Evolutionary conservation across 2,113 vertebrate species (phyloP).

Genomic region (Spea multiplicata): DNA sequence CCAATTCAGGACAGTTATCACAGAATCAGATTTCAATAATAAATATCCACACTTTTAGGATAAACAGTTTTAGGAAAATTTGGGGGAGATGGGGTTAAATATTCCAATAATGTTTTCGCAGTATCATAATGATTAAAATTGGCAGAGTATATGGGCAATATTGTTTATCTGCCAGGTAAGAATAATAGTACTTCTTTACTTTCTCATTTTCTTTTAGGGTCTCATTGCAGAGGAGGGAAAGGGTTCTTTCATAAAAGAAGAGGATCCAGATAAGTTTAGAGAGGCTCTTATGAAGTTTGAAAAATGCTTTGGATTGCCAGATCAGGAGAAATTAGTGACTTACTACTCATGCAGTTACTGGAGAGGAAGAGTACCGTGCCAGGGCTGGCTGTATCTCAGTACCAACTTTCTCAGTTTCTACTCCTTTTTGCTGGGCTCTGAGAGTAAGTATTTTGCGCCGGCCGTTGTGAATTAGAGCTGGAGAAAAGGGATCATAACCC

Average conservation of each 20-base stretch:
- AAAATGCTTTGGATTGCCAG: slow-evolving; percentile 88
- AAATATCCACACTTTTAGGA: no score
- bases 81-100: no score
- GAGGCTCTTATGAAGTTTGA: slow-evolving; percentile 91
- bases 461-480: no score
- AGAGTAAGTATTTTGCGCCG: slow-evolving; percentile 70
- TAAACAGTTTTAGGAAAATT: no score
- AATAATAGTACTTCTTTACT: no score
- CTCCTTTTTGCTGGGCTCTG: slow-evolving; percentile 90
- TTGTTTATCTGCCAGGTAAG: no score
- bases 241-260: slow-evolving; percentile 79
- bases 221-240: slow-evolving; percentile 95
- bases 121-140: no score
- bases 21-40: no score
- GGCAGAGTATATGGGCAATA: no score
- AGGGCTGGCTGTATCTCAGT: slow-evolving; percentile 98
- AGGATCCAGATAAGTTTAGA: slow-evolving; percentile 92
- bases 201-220: slow-evolving; percentile 70
- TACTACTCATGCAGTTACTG: slow-evolving; percentile 98
- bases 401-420: slow-evolving; percentile 98
- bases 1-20: no score
- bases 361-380: slow-evolving; percentile 93
- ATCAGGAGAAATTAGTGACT: slow-evolving; percentile 91
- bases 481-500: no score
- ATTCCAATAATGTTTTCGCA: no score